Percentiles rank a stretch among this genome's conserved stretches.
Conservation (phyloP, 2,888 invertebrate species). For the Holacanthella duospinosa region DNA sequence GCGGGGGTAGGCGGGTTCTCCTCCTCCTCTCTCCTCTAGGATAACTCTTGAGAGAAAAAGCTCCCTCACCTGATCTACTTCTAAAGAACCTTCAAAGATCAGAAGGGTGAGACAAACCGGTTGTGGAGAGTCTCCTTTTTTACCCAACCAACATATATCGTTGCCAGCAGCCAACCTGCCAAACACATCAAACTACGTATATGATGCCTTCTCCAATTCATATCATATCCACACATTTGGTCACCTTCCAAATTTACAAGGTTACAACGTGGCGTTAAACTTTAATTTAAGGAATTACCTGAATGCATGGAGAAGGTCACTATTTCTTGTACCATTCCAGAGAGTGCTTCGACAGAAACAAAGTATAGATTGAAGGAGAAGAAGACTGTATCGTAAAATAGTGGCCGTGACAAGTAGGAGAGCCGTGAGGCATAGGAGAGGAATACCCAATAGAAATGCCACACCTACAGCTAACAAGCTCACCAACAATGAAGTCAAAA, state of each 20-base stretch:
- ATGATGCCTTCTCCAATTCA: no score
- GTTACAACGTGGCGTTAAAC: no score
- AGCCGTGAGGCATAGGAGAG: slow-evolving; percentile 40
- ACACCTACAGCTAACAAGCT: slow-evolving; percentile 40
- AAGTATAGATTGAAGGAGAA: slow-evolving; percentile 20
- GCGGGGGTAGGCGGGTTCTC: slow-evolving; percentile 43
- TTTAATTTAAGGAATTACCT: no score
- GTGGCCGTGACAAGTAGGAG: slow-evolving; percentile 39
- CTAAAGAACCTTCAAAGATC: slow-evolving; percentile 45
- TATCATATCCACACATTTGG: no score
- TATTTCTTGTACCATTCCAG: no score
- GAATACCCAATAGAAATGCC: slow-evolving; percentile 44
- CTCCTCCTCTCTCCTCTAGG: slow-evolving; percentile 41
- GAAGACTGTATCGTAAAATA: slow-evolving; percentile 39
- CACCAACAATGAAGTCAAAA: slow-evolving; percentile 40
- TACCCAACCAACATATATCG: slow-evolving; percentile 45
- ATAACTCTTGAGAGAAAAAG: slow-evolving; percentile 44
- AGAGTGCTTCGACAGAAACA: slow-evolving; percentile 3
- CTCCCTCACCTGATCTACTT: slow-evolving; percentile 43
- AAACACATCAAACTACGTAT: slow-evolving; percentile 12
- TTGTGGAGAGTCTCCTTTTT: slow-evolving; percentile 38
- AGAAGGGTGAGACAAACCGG: slow-evolving; percentile 46
- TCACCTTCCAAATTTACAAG: no score
- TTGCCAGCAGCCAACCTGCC: slow-evolving; percentile 40
- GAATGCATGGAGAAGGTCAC: no score